Base-by-base conservation (phyloP, 37 sponge, comb jelly and placozoan genomes). In the Aphrocallistes beatrix region DNA sequence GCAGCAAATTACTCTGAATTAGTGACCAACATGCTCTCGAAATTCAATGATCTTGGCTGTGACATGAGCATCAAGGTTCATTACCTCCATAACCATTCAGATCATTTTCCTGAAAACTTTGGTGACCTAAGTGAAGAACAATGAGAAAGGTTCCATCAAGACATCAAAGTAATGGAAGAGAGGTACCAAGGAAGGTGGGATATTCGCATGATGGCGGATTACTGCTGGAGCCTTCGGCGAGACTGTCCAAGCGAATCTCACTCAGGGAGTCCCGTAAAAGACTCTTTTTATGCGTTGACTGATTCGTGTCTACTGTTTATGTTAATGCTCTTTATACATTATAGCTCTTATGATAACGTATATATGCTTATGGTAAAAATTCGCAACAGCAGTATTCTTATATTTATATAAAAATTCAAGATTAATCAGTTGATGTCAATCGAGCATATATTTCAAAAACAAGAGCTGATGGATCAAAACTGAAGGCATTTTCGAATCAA, bases 91-190 rank as follows among this genome's bases (percentile, higher is more conserved):
- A 40, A 16, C 21, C 83, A 37, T 17, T 17, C 23, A 16, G 39
- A 82, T 17, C 17, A 21, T 8, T 82, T 82, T 37, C 83, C 83
- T 9, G 45, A 38, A 16, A 82, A 82, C 37, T 37, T 82, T 23
- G 83, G 83, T 17, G 83, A 82, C 21, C 17, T 82, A 42, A 82
- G 83, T 17, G 83, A 82, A 16, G 83, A 82, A 17, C 83, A 82
- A 16, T 30, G 83, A 23, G 83, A 82, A 82, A 8, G 83, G 9
- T 82, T 82, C 83, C 83, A 82, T 17, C 83, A 82, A 82, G 83
- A 82, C 38, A 82, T 37, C 38, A 39, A 38, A 37, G 45, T 38
- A 17, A 82, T 82, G 45, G 83, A 82, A 39, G 45, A 37, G 21
- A 21, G 39, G 9, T 82, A 82, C 21, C 83, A 82, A 23, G 83